Evolutionary conservation across 2,113 vertebrate species (phyloP).

Genomic region (Crocuta crocuta): DNA sequence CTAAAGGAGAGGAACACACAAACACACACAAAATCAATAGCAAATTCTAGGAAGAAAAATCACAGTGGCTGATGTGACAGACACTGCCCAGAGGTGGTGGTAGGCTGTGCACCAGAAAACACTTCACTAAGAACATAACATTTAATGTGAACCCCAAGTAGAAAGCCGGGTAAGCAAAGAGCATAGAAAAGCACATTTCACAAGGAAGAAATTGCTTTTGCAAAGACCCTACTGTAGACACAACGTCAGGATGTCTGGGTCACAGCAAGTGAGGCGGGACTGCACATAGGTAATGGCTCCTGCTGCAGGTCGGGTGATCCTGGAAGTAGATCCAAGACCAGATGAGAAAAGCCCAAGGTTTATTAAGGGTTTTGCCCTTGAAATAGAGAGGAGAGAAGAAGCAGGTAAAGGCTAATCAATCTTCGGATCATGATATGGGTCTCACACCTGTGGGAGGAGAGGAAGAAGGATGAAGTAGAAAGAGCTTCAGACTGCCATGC

Average conservation of each 20-base stretch:
- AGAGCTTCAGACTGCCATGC: not conserved
- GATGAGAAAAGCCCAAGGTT: not conserved
- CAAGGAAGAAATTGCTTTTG: not conserved
- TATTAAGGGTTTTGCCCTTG: not conserved
- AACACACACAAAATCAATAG: not conserved
- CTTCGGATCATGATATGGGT: not conserved
- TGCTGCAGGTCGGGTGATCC: too few relatives aligned
- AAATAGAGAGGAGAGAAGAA: not conserved
- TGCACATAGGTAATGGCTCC: fast-evolving
- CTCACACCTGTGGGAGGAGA: not conserved
- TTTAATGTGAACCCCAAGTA: not conserved
- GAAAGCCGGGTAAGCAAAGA: not conserved
- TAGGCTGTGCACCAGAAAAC: not conserved
- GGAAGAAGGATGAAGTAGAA: not conserved
- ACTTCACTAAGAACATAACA: not conserved
- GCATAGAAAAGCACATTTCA: not conserved
- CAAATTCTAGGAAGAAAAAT: not conserved
- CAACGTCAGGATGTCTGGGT: not conserved
- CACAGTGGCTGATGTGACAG: not conserved
- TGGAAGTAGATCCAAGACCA: not conserved
- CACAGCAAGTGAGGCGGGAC: not conserved
- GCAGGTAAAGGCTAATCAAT: not conserved
- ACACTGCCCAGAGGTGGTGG: not conserved
- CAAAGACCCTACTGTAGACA: not conserved
- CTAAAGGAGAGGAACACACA: not conserved